Evolutionary conservation across 2,113 vertebrate genomes (phyloP).

Genomic region (Cochlearius cochlearius): DNA sequence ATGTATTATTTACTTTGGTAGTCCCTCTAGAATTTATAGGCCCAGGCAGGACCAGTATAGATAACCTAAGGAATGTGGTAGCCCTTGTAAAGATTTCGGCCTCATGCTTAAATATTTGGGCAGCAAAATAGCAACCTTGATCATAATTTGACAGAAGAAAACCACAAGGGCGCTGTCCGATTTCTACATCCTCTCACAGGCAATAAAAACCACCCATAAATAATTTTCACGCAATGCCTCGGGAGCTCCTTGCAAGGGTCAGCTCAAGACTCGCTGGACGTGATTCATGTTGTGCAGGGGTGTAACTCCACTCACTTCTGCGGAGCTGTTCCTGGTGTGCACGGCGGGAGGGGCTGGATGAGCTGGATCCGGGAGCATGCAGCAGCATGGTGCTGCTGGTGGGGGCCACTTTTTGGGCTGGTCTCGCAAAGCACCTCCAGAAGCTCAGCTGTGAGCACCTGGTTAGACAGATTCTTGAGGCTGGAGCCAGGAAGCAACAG

Average conservation of each 20-base stretch:
- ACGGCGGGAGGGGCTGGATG: background rate
- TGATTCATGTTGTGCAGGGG: background rate
- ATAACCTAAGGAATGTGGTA: constrained; percentile 58
- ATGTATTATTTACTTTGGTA: constrained; percentile 57
- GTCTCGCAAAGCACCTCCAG: background rate
- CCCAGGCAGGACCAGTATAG: constrained; percentile 28
- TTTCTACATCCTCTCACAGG: constrained; percentile 40
- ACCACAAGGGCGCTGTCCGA: background rate
- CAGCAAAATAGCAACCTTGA: constrained; percentile 27
- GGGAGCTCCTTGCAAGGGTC: background rate
- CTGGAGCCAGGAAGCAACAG: background rate
- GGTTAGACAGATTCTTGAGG: background rate
- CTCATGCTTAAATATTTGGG: constrained; percentile 28
- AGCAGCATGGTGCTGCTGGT: background rate
- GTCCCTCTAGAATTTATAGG: constrained; percentile 55
- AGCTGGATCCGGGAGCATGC: background rate
- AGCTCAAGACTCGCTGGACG: background rate
- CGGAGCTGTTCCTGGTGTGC: background rate
- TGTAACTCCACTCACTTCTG: background rate
- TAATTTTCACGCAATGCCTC: background rate
- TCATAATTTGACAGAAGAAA: constrained; percentile 45
- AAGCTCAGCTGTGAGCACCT: background rate
- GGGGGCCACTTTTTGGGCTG: fast-evolving
- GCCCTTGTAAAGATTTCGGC: constrained; percentile 44
- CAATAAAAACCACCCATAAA: constrained; percentile 44